Conservation (phyloP, 2,797 vertebrate species). For the Gorsachius magnificus region DNA sequence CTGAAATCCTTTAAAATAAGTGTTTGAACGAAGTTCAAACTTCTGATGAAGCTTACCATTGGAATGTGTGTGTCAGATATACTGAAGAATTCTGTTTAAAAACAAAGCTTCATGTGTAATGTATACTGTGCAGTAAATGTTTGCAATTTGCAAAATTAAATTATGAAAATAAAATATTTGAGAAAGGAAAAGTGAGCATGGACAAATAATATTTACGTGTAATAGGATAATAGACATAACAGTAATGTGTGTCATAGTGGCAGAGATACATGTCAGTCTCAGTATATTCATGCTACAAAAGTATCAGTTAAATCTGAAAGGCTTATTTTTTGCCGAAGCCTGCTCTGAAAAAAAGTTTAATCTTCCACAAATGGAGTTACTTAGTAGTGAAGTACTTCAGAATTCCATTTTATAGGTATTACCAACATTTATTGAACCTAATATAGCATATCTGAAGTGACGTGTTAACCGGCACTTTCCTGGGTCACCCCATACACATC, state of each 20-base stretch:
- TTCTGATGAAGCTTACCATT: neutral
- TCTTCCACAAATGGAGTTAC: neutral
- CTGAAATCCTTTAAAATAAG: conserved; percentile 9
- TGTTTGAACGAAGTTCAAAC: neutral
- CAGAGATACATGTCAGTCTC: neutral
- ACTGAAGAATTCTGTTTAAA: neutral
- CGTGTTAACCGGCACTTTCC: neutral
- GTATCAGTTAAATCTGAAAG: neutral
- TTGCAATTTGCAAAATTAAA: neutral
- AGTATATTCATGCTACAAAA: neutral
- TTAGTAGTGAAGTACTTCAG: neutral
- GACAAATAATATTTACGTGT: neutral
- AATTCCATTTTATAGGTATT: neutral
- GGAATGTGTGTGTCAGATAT: neutral
- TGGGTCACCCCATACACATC: neutral
- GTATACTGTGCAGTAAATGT: neutral
- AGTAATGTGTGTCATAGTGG: neutral
- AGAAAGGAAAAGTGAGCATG: neutral
- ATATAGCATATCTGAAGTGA: neutral
- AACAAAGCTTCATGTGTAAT: neutral
- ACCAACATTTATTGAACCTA: neutral
- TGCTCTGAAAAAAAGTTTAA: neutral
- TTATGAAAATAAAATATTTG: neutral
- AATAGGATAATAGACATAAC: neutral
- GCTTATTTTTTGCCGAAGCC: neutral